Evolutionary conservation across 2,888 invertebrate species (phyloP).

Genomic region (Clusia tigrina): DNA sequence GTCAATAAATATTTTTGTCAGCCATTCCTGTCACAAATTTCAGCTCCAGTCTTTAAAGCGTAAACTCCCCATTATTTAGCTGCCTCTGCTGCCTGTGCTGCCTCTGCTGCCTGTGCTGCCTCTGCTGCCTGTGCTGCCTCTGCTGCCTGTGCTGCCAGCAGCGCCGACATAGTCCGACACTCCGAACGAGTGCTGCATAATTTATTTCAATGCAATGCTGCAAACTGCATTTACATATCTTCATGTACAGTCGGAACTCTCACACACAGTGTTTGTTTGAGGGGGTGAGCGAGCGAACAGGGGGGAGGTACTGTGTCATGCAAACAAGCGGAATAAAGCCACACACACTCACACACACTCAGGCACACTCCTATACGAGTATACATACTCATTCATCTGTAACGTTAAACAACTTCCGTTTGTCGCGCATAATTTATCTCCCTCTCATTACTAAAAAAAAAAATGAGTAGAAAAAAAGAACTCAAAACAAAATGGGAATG

Average conservation of each 20-base stretch:
- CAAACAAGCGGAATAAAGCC: too few relatives aligned
- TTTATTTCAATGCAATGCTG: slow-evolving; percentile 6
- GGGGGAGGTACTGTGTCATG: background rate
- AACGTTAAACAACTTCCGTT: slow-evolving; percentile 1
- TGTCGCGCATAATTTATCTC: slow-evolving; percentile 10
- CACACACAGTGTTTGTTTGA: background rate
- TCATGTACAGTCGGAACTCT: background rate
- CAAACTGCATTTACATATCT: background rate
- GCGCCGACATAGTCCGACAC: background rate
- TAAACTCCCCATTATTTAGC: background rate
- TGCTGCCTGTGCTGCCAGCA: background rate
- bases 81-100: too few relatives aligned
- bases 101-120: too few relatives aligned
- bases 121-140: too few relatives aligned
- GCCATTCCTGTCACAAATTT: too few relatives aligned
- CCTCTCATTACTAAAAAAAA: background rate
- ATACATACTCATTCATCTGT: background rate
- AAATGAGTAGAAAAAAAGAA: too few relatives aligned
- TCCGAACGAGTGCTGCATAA: background rate
- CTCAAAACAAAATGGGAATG: too few relatives aligned
- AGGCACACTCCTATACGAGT: background rate
- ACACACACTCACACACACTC: background rate
- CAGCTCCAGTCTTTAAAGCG: too few relatives aligned
- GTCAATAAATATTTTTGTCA: too few relatives aligned
- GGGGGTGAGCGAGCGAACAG: background rate